Evolutionary conservation across 2,888 invertebrate species (phyloP).

Genomic region (Cyclophora albipunctata): DNA sequence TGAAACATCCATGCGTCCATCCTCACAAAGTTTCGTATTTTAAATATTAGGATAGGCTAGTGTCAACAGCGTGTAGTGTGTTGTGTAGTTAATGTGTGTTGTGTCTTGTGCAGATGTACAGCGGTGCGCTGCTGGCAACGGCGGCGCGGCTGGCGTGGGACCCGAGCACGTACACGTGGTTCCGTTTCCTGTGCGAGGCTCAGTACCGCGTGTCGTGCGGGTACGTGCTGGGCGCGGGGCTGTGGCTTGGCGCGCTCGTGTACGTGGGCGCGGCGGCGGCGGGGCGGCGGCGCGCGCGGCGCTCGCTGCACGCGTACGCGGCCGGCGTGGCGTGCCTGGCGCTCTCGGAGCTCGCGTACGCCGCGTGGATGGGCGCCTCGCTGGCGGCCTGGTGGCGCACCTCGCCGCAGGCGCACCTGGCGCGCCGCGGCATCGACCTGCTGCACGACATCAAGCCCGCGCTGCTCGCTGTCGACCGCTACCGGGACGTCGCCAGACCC

Average conservation of each 20-base stretch:
- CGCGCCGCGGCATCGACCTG: constrained; percentile 58
- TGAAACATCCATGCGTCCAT: too few species aligned
- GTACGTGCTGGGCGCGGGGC: constrained; percentile 59
- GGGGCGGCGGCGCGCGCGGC: constrained; percentile 23
- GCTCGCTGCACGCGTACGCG: constrained; percentile 34
- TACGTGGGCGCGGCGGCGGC: constrained; percentile 51
- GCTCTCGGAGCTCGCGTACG: constrained; percentile 59
- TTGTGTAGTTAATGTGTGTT: neutral
- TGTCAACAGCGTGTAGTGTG: too few species aligned
- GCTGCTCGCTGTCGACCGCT: constrained; percentile 59
- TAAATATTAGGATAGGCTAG: too few species aligned
- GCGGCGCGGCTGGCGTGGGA: constrained; percentile 71
- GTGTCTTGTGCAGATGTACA: constrained; percentile 54
- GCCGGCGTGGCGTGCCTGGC: constrained; percentile 56
- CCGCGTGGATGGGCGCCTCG: constrained; percentile 64
- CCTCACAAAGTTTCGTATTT: too few species aligned
- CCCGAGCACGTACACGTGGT: constrained; percentile 70
- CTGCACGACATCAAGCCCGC: constrained; percentile 67
- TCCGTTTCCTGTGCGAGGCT: constrained; percentile 64
- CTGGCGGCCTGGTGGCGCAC: constrained; percentile 62
- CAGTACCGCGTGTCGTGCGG: constrained; percentile 66
- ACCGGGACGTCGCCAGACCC: constrained; percentile 55
- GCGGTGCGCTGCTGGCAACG: constrained; percentile 68
- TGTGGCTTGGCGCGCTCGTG: constrained; percentile 62
- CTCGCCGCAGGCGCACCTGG: constrained; percentile 63